A percentile compares a stretch with the other conserved stretches of the same genome.
Conservation (phyloP, 2,113 vertebrate species). For the Chlorocebus sabaeus region DNA sequence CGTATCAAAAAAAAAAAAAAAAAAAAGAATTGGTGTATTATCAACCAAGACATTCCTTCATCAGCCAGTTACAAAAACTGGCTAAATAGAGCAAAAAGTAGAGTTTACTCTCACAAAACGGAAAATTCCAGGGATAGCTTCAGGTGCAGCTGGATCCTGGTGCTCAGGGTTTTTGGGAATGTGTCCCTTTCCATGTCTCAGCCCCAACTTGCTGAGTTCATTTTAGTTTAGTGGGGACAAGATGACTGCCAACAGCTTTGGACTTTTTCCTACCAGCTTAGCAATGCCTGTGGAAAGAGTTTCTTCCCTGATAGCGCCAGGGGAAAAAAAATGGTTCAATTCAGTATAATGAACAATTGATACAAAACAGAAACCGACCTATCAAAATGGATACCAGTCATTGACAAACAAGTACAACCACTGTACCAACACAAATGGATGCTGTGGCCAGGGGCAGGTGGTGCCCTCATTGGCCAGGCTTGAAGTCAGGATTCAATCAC, state of each 20-base stretch:
- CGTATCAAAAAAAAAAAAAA: no score
- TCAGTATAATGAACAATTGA: background rate
- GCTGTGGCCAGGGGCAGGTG: no score
- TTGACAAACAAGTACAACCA: background rate
- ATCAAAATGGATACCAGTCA: background rate
- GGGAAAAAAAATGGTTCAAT: background rate
- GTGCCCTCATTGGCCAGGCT: background rate
- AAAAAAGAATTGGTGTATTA: background rate
- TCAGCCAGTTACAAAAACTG: background rate
- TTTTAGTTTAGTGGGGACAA: background rate
- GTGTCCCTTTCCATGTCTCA: background rate
- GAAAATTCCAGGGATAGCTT: background rate
- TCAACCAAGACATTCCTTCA: background rate
- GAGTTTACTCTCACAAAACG: background rate
- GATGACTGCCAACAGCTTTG: background rate
- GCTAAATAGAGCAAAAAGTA: background rate
- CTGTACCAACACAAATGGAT: background rate
- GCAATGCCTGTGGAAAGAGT: background rate
- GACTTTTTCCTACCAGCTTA: background rate
- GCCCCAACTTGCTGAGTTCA: background rate
- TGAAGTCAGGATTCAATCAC: background rate
- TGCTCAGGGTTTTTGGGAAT: background rate
- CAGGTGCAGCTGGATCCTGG: background rate
- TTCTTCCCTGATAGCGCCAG: background rate
- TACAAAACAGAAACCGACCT: background rate